Percentiles rank a stretch among this genome's conserved stretches.
These are phyloP conservation scores for Dicentrarchus labrax DNA, from an alignment of 2,113 vertebrate species.

Conservation along the genomic window DNA sequence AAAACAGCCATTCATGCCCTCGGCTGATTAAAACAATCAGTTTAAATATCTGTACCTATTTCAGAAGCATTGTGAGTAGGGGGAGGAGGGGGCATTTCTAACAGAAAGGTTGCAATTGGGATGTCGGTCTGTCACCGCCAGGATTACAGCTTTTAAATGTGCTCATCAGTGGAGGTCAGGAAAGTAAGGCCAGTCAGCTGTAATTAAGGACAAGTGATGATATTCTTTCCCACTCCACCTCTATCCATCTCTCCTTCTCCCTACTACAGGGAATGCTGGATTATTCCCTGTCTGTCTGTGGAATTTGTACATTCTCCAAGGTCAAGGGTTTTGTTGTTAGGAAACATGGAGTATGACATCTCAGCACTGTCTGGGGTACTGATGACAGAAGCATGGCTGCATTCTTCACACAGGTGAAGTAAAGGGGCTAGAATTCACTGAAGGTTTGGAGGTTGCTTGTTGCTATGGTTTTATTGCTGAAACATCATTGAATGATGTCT, in stretches of 20 bases:
- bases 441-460: neutral
- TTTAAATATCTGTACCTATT: neutral
- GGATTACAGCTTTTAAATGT: constrained; percentile 42
- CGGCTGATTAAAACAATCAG: constrained; percentile 38
- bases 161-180: constrained; percentile 36
- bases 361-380: constrained; percentile 9
- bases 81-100: neutral
- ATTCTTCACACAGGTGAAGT: neutral
- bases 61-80: constrained; percentile 12
- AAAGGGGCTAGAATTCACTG: neutral
- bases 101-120: constrained; percentile 24
- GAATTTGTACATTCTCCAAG: constrained; percentile 8
- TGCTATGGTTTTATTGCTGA: no score
- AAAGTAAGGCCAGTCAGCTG: neutral
- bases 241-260: neutral
- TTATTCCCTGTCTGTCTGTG: neutral
- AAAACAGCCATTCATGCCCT: neutral
- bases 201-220: constrained; percentile 35
- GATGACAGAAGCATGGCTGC: neutral
- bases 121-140: neutral
- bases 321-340: constrained; percentile 34
- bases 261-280: constrained; percentile 6
- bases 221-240: neutral
- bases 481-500: no score
- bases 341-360: constrained; percentile 11